A percentile compares a stretch with the other conserved stretches of the same genome.
These are phyloP conservation scores for Ichneumoninae sp. DNA, from an alignment of 2,888 invertebrate genomes.

Conservation along the genomic window DNA sequence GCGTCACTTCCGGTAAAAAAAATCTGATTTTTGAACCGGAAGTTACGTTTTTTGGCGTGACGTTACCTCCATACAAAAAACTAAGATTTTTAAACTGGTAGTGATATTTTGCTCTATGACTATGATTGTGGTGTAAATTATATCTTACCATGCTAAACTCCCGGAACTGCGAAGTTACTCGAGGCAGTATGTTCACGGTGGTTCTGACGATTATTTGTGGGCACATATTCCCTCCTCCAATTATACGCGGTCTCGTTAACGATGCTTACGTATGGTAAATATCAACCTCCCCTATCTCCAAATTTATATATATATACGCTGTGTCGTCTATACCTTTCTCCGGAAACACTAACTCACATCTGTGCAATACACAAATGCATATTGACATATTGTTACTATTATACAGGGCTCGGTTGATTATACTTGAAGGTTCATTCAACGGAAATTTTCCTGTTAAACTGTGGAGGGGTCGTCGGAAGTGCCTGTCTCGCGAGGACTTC, in stretches of 20 bases:
- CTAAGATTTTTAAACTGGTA: not conserved
- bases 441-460: not conserved
- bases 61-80: not conserved
- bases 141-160: not conserved
- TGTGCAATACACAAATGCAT: not conserved
- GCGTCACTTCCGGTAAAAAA: no score
- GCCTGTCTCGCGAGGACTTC: not conserved
- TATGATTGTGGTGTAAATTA: not conserved
- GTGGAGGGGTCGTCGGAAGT: not conserved
- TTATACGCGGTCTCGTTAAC: constrained; percentile 26
- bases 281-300: constrained; percentile 3
- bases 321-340: not conserved
- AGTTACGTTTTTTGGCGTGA: not conserved
- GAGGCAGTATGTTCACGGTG: not conserved
- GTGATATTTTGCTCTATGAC: not conserved
- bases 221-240: not conserved
- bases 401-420: not conserved
- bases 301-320: constrained; percentile 8
- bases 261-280: constrained; percentile 29
- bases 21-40: not conserved
- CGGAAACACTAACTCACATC: not conserved
- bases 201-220: not conserved
- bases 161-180: not conserved
- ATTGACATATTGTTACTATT: constrained; percentile 15
- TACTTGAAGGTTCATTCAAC: constrained; percentile 7